phyloP scores from a whole-genome alignment of 2,888 invertebrate species.

The Euplexia lucipara region DNA sequence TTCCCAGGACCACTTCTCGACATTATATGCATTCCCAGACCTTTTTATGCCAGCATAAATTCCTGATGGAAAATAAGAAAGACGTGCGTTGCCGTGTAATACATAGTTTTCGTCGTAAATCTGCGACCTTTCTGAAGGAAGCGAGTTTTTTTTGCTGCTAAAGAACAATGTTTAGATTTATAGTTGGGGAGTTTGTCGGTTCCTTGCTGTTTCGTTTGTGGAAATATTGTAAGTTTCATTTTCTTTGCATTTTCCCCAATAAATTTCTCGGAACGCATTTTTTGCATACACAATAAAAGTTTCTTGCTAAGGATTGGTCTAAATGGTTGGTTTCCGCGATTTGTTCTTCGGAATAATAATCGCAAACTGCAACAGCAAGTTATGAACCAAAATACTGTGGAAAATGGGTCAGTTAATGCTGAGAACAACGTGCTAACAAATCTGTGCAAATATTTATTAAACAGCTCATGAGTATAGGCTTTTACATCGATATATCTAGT shows the following conservation, averaged over 20 bases:
- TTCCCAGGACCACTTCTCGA: constrained; percentile 76
- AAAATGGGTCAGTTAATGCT: constrained; percentile 43
- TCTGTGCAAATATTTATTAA: constrained; percentile 18
- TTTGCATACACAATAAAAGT: constrained; percentile 1
- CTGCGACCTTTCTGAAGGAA: constrained; percentile 53
- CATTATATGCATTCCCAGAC: constrained; percentile 86
- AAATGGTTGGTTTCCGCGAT: background rate
- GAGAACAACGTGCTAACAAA: constrained; percentile 19
- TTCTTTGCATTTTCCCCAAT: constrained; percentile 1
- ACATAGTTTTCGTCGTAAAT: constrained; percentile 72
- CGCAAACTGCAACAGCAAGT: constrained; percentile 10
- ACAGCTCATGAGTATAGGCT: constrained; percentile 12
- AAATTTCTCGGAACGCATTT: background rate
- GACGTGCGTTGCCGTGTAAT: constrained; percentile 64
- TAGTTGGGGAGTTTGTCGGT: constrained; percentile 44
- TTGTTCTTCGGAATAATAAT: constrained; percentile 29
- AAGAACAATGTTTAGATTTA: constrained; percentile 63
- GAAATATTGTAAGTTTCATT: constrained; percentile 17
- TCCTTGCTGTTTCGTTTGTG: constrained; percentile 31
- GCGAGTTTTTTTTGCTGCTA: constrained; percentile 58
- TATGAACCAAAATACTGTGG: constrained; percentile 20
- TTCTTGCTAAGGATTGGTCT: background rate
- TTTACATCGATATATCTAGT: constrained; percentile 20
- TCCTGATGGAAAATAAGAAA: constrained; percentile 80
- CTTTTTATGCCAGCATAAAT: constrained; percentile 87